Evolutionary conservation across 2,113 vertebrate genomes (phyloP).

Genomic region (Gopherus evgoodei): DNA sequence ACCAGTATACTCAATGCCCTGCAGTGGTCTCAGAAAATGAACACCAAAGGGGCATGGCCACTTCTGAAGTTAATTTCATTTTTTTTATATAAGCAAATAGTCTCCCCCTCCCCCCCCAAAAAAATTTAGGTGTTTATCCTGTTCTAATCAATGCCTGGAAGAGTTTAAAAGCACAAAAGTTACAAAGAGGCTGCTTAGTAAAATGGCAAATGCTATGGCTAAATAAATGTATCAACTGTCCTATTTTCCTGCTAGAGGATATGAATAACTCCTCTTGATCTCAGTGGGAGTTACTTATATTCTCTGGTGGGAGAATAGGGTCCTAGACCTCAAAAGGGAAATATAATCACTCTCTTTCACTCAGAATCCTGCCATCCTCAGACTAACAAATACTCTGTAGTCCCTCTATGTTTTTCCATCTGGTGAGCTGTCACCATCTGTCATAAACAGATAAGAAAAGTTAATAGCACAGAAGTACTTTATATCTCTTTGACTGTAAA

Average conservation of each 20-base stretch:
- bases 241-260: not conserved
- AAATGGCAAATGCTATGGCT: not conserved
- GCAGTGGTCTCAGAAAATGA: not conserved
- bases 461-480: too few relatives aligned
- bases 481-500: too few relatives aligned
- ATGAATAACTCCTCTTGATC: not conserved
- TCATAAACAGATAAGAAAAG: too few relatives aligned
- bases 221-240: not conserved
- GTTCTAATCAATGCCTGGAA: not conserved
- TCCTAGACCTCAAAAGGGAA: not conserved
- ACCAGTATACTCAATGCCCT: not conserved
- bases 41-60: not conserved
- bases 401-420: not conserved
- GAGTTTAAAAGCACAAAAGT: not conserved
- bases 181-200: not conserved
- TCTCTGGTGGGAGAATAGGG: not conserved
- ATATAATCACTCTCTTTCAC: not conserved
- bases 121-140: not conserved
- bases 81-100: not conserved
- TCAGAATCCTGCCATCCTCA: not conserved
- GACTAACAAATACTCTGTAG: not conserved
- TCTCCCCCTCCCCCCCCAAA: not conserved
- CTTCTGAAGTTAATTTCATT: not conserved
- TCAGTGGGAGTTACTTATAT: not conserved
- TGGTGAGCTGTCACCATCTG: not conserved